Percentiles rank a stretch among this genome's conserved stretches.
These are phyloP conservation scores for Etheostoma nigrum DNA, from an alignment of 2,797 vertebrate genomes.

Conservation along the genomic window DNA sequence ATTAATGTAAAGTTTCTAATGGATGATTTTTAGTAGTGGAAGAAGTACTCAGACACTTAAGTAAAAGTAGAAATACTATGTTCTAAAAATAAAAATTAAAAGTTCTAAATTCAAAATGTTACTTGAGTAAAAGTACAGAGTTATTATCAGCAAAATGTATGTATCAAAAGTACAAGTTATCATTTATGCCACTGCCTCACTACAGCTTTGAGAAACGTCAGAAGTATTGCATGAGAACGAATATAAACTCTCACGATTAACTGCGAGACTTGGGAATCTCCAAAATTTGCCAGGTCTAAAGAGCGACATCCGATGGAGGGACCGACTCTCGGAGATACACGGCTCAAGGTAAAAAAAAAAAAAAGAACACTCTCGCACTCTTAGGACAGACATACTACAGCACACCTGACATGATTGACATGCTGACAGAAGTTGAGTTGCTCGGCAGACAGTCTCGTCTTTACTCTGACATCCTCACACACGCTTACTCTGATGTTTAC, in stretches of 20 bases:
- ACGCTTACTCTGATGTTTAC: conserved; percentile 56
- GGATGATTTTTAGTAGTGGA: neutral
- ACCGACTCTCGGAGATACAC: conserved; percentile 49
- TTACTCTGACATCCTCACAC: conserved; percentile 48
- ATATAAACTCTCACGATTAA: conserved; percentile 82
- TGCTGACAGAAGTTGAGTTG: conserved; percentile 48
- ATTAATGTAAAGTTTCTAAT: neutral
- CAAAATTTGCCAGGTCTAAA: conserved; percentile 70
- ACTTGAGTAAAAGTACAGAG: neutral
- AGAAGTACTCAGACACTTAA: neutral
- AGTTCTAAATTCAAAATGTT: neutral
- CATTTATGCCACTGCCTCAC: neutral
- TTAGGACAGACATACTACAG: conserved; percentile 2
- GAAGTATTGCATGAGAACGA: conserved; percentile 59
- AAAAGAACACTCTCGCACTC: neutral
- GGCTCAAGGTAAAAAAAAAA: conserved; percentile 74
- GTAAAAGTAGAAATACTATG: neutral
- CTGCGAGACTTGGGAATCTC: conserved; percentile 75
- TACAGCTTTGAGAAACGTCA: conserved; percentile 72
- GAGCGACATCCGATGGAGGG: conserved; percentile 80
- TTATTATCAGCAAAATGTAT: neutral
- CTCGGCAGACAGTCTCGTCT: conserved; percentile 30
- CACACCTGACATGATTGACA: conserved; percentile 31
- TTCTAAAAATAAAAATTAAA: neutral
- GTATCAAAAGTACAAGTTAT: neutral